Base-by-base conservation (phyloP, 2,888 invertebrate genomes). In the Theretra japonica region DNA sequence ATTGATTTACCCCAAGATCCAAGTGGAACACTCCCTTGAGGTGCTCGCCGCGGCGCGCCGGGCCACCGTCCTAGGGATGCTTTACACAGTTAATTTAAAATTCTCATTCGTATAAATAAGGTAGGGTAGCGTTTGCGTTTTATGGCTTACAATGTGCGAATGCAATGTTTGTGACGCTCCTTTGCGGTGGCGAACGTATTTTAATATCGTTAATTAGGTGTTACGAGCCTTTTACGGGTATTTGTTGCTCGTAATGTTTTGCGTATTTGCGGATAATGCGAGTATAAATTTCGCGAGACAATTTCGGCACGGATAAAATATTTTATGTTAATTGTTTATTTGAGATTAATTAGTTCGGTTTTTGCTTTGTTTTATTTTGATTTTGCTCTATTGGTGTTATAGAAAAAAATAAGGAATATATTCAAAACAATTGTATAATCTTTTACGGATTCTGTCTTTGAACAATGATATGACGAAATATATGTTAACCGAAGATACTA, bases 141-240 rank as follows among this genome's bases (percentile, higher is more conserved):
- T 94, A 94, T 94, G 87, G 94, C 90, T 88, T 86, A 90, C 90
- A 90, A 90, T 85, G 93, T 92, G 92, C 92, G 92, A 92, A 93
- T 89, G 91, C 90, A 90, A 88, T 88, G 91, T 88, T 88, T 85
- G 88, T 84, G 91, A 88, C 85, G 91, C 86, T 88, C 86, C 88
- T 92, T 88, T 92, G 94, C 88, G 94, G 94, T 85, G 79, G 84
- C 78, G 84, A 86, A 90, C 89, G 92, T 92, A 91, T 93, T 94
- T 94, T 93, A 93, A 94, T 93, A 93, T 92, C 93, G 93, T 93
- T 94, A 94, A 94, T 94, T 94, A 93, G 93, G 93, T 93, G 93
- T 89, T 89, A 88, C 89, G 84, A 84, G 87, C 88, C 83, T 86
- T 88, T 87, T 85, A 50, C 81, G 77, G 80, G 74, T 82, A 77